These are phyloP conservation scores for Plagodis dolabraria DNA, from an alignment of 2,888 invertebrate genomes.

Conservation along the genomic window DNA sequence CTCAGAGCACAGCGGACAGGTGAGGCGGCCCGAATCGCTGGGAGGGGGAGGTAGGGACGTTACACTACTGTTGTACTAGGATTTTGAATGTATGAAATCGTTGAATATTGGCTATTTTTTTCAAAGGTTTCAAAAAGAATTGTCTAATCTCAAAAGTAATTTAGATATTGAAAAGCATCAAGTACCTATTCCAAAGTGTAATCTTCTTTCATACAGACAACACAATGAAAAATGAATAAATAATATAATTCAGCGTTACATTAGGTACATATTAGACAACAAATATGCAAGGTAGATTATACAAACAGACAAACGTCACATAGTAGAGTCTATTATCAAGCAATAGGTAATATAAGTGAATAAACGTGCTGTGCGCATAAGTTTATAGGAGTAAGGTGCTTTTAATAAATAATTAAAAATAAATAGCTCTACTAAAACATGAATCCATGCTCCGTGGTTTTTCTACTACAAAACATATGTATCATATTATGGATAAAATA, in stretches of 20 bases:
- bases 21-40: constrained; percentile 90
- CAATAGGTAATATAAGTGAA: constrained; percentile 39
- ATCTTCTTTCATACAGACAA: no score
- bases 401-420: constrained; percentile 18
- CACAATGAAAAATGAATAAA: no score
- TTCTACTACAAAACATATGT: constrained; percentile 29
- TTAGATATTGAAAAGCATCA: no score
- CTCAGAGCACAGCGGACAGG: constrained; percentile 94
- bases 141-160: no score
- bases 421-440: constrained; percentile 14
- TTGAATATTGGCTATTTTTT: no score
- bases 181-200: no score
- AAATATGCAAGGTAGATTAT: no score
- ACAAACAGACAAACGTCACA: background rate
- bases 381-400: constrained; percentile 31
- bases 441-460: constrained; percentile 36
- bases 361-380: constrained; percentile 50
- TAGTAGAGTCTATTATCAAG: constrained; percentile 20
- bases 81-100: background rate
- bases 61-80: background rate
- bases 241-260: no score
- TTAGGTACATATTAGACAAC: no score
- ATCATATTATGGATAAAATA: constrained; percentile 18
- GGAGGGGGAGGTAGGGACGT: background rate
- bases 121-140: no score